These are phyloP conservation scores for Euclidia mi DNA, from an alignment of 2,888 invertebrate genomes.

Conservation along the genomic window DNA sequence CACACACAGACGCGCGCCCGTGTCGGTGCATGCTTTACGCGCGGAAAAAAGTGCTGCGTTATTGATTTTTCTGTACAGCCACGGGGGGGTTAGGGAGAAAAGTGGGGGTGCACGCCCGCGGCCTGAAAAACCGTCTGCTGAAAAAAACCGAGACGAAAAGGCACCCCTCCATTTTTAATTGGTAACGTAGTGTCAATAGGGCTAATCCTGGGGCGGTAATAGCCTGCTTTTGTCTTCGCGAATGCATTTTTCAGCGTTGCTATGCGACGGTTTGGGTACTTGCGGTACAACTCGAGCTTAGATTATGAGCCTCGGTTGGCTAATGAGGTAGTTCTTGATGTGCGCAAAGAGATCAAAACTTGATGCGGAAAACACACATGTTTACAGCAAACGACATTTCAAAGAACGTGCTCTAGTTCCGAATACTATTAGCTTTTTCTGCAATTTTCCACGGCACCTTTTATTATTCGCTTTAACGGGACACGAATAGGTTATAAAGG, in stretches of 20 bases:
- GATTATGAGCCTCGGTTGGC: constrained; percentile 18
- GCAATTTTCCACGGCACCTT: no score
- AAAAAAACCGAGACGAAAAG: constrained; percentile 90
- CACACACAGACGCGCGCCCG: constrained; percentile 69
- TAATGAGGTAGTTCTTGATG: constrained; percentile 5
- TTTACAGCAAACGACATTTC: no score
- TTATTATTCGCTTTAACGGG: no score
- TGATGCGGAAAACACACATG: no score
- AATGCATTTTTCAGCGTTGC: constrained; percentile 88
- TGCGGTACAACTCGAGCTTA: constrained; percentile 27
- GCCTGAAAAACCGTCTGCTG: constrained; percentile 90
- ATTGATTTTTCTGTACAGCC: constrained; percentile 90
- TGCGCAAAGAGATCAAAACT: background rate
- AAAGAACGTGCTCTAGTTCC: no score
- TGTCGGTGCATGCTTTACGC: constrained; percentile 90
- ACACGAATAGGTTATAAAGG: no score
- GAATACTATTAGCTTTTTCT: no score
- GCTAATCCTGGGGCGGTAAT: constrained; percentile 87
- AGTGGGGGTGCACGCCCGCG: constrained; percentile 79
- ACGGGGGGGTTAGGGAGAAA: constrained; percentile 69
- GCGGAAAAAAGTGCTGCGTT: constrained; percentile 91
- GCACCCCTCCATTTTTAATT: constrained; percentile 90
- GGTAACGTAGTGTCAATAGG: constrained; percentile 90
- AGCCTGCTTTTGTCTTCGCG: constrained; percentile 85
- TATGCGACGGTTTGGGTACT: constrained; percentile 67